Evolutionary conservation across 2,888 invertebrate species (phyloP).

Genomic region (Rotaria socialis): DNA sequence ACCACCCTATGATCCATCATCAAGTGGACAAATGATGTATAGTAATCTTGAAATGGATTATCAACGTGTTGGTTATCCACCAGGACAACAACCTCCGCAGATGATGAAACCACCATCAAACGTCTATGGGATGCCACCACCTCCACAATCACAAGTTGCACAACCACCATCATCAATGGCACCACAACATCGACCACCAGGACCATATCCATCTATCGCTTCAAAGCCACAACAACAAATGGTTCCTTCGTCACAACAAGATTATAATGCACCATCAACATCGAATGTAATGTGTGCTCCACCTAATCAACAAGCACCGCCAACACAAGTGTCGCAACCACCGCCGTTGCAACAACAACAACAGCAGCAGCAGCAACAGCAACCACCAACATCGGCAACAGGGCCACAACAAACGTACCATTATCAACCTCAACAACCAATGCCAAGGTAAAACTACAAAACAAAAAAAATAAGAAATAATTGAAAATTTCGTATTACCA

Average conservation of each 20-base stretch:
- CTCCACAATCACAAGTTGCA: not conserved
- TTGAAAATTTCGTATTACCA: not conserved
- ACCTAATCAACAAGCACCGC: not conserved
- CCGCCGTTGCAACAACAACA: not conserved
- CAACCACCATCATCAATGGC: not conserved
- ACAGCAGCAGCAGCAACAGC: not conserved
- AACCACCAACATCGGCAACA: not conserved
- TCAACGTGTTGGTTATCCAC: not conserved
- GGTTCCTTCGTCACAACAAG: not conserved
- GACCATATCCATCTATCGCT: not conserved
- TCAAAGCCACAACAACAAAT: not conserved
- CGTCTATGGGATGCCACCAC: not conserved
- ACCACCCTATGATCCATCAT: not conserved
- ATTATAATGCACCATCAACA: not conserved
- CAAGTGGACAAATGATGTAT: not conserved
- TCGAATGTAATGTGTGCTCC: not conserved
- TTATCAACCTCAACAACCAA: slow-evolving; percentile 6
- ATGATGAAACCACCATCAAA: slow-evolving; percentile 13
- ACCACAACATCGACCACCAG: not conserved
- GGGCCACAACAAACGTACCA: not conserved
- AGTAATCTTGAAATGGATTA: not conserved
- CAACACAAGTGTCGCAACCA: not conserved
- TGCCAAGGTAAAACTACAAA: not conserved
- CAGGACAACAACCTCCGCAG: not conserved
- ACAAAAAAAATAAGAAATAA: not conserved